phyloP scores from a whole-genome alignment of 2,113 vertebrate genomes.

The Nothobranchius kuhntae region DNA sequence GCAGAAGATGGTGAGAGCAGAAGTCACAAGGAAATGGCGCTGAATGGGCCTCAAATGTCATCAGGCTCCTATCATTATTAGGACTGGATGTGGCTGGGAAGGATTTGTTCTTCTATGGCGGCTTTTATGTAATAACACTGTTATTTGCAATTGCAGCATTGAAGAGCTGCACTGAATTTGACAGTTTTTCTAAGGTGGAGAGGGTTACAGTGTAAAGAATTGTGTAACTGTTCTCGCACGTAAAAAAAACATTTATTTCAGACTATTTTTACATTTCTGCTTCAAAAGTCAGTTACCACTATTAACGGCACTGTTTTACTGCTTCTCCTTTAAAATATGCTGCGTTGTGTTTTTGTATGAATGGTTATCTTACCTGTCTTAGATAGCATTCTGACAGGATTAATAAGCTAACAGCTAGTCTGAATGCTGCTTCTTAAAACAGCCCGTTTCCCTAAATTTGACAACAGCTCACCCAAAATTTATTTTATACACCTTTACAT shows the following conservation, averaged over 20 bases:
- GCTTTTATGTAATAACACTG: conserved; percentile 27
- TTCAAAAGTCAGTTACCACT: background rate
- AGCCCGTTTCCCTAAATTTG: too few relatives aligned
- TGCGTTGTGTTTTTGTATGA: too few relatives aligned
- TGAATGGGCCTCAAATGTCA: conserved; percentile 21
- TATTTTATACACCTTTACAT: too few relatives aligned
- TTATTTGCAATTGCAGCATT: conserved; percentile 31
- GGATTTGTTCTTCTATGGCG: background rate
- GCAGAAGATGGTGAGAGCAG: conserved; percentile 1
- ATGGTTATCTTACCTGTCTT: too few relatives aligned
- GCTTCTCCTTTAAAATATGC: too few relatives aligned
- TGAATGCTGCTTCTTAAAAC: too few relatives aligned
- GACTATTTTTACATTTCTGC: background rate
- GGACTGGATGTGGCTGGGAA: conserved; percentile 9
- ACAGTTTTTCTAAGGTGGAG: background rate
- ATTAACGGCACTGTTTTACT: too few relatives aligned
- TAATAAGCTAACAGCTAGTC: too few relatives aligned
- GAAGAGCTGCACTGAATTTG: background rate
- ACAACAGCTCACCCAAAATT: too few relatives aligned
- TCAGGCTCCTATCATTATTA: conserved; percentile 20
- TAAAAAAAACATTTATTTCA: background rate
- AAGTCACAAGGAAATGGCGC: conserved; percentile 5
- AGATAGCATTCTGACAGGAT: too few relatives aligned
- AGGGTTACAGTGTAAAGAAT: background rate
- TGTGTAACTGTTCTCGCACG: background rate